Base-by-base conservation (phyloP, 2,888 invertebrate genomes). In the Zeuzera pyrina region DNA sequence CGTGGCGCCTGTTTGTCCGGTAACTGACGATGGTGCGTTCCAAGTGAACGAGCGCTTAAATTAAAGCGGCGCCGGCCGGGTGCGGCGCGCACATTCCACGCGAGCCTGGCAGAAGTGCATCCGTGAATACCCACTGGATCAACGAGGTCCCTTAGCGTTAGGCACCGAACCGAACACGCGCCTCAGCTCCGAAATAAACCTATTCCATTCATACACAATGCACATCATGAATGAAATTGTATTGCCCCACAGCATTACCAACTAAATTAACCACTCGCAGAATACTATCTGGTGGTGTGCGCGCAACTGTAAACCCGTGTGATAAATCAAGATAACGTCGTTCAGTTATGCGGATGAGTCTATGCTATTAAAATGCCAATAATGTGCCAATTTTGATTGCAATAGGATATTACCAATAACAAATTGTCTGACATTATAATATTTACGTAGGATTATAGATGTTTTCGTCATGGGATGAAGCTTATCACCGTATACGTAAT, bases 281-380 rank as follows among this genome's bases (percentile, higher is more conserved):
- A 49, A 60, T 49, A 42, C 43, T 46, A 48, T 62, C 61, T 60
- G 67, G 60, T 68, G 63, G 58, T n/a, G 59, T 49, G 46, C 52
- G 57, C 51, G 50, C 52, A 50, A 54, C 57, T 57, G 53, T 54
- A 62, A 63, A 58, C 60, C 56, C 50, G 52, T 43, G 40, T 56
- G 41, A 74, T 79, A 63, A 69, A 71, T 76, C 70, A 73, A 73
- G 76, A 79, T 76, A 78, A 67, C 57, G 54, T 54, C 53, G 47
- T 44, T 45, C 52, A 66, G 71, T 62, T 68, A 78, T 78, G 74
- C 67, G 67, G 68, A 78, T 76, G 65, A 55, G 47, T 43, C n/a
- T n/a, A n/a, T 39, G 60, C 70, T 60, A 74, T 78, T 73, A 68
- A 74, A 70, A 77, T 78, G 41, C 73, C 70, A 64, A 62, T 63